These are phyloP conservation scores for Scaptomyza polygonia DNA, from an alignment of 2,888 invertebrate species.

Conservation along the genomic window DNA sequence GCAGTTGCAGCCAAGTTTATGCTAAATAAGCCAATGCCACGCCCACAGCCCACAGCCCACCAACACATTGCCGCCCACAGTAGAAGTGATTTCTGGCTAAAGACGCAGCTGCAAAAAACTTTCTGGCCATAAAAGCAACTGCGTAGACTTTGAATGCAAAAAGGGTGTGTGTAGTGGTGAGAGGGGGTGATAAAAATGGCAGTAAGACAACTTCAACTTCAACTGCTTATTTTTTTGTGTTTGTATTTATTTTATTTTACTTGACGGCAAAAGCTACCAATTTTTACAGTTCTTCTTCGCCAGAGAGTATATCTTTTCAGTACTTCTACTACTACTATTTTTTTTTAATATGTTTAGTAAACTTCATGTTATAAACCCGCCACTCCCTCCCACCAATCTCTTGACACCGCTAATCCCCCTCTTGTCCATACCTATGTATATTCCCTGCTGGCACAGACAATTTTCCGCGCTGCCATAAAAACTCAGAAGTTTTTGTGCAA, in stretches of 20 bases:
- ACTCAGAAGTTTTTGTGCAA: slow-evolving; percentile 75
- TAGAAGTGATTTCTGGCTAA: slow-evolving; percentile 50
- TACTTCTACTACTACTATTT: neutral
- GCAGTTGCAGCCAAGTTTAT: slow-evolving; percentile 63
- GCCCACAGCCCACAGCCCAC: slow-evolving; percentile 48
- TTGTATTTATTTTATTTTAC: slow-evolving; percentile 76
- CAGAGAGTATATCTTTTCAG: slow-evolving; percentile 35
- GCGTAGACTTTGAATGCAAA: slow-evolving; percentile 21
- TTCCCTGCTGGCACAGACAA: slow-evolving; percentile 40
- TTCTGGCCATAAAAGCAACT: slow-evolving; percentile 57
- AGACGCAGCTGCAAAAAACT: slow-evolving; percentile 57
- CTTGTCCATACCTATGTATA: slow-evolving; percentile 5
- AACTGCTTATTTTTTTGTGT: slow-evolving; percentile 42
- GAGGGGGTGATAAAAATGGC: neutral
- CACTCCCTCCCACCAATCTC: too few relatives aligned
- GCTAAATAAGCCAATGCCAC: slow-evolving; percentile 73
- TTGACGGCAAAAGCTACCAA: slow-evolving; percentile 58
- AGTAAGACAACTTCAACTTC: slow-evolving; percentile 43
- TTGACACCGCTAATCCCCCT: too few relatives aligned
- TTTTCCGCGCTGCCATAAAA: slow-evolving; percentile 68
- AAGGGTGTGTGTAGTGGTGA: neutral
- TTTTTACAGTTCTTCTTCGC: slow-evolving; percentile 65
- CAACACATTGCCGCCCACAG: slow-evolving; percentile 35
- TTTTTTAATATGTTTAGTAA: slow-evolving; percentile 75
- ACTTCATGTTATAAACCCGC: slow-evolving; percentile 63